Evolutionary conservation across 2,888 invertebrate species (phyloP).

Genomic region (Epirrhoe tristata): DNA sequence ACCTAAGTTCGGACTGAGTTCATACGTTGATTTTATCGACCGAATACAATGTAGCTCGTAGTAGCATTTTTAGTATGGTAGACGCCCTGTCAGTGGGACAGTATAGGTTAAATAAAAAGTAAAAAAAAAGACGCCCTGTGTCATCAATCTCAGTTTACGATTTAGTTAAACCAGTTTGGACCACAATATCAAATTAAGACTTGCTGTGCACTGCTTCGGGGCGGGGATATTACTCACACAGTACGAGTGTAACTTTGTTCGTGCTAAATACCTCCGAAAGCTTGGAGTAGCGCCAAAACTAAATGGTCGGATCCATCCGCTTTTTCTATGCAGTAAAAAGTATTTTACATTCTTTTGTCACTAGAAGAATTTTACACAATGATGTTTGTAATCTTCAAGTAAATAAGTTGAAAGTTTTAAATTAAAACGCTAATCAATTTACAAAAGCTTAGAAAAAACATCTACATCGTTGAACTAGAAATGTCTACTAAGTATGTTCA

Average conservation of each 20-base stretch:
- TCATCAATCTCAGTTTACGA: conserved; percentile 6
- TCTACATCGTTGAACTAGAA: too few species aligned
- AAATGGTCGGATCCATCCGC: neutral
- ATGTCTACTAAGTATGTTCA: too few species aligned
- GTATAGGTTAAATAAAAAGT: too few species aligned
- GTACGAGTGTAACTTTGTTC: neutral
- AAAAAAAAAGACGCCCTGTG: too few species aligned
- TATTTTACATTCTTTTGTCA: neutral
- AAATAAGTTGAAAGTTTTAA: too few species aligned
- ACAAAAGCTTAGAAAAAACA: too few species aligned
- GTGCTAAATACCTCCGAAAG: conserved; percentile 8
- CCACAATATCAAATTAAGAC: conserved; percentile 16
- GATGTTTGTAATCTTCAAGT: neutral
- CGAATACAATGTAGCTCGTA: too few species aligned
- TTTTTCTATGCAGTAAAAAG: neutral
- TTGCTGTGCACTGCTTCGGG: conserved; percentile 1
- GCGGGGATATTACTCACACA: neutral
- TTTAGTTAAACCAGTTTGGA: neutral
- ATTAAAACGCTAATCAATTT: too few species aligned
- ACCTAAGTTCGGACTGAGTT: too few species aligned
- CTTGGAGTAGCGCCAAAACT: conserved; percentile 16
- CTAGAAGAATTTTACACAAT: neutral
- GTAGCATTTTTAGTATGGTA: too few species aligned
- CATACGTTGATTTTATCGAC: too few species aligned
- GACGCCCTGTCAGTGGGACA: too few species aligned